Conservation (phyloP, 2,888 invertebrate species). For the Meteorus cinctellus region DNA sequence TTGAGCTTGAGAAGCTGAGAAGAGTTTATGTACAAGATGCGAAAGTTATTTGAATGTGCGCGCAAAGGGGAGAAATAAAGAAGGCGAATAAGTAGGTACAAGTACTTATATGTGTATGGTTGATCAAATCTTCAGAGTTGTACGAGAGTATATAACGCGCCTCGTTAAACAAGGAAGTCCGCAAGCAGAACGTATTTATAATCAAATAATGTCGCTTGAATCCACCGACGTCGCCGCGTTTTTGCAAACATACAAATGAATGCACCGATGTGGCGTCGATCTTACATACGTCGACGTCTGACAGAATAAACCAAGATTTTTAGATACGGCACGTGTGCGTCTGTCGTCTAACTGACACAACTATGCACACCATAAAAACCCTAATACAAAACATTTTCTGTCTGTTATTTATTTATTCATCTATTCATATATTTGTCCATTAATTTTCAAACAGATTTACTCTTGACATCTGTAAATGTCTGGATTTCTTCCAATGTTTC, state of each 20-base stretch:
- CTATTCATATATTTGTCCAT: background rate
- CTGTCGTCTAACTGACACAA: conserved; percentile 11
- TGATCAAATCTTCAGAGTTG: conserved; percentile 46
- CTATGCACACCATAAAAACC: conserved; percentile 17
- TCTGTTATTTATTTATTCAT: background rate
- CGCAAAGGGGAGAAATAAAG: conserved; percentile 35
- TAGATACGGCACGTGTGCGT: conserved; percentile 20
- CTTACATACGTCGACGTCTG: conserved; percentile 11
- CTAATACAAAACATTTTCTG: background rate
- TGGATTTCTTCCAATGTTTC: background rate
- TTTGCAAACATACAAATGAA: conserved; percentile 32
- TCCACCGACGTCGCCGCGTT: conserved; percentile 45
- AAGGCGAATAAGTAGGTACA: conserved; percentile 6
- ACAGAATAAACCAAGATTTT: conserved; percentile 23
- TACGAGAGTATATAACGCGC: background rate
- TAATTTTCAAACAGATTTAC: too few relatives aligned
- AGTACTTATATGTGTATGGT: conserved; percentile 38
- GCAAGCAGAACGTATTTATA: conserved; percentile 37
- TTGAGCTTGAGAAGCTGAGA: conserved; percentile 48
- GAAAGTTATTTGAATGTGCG: conserved; percentile 42
- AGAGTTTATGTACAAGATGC: conserved; percentile 33
- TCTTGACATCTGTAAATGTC: background rate
- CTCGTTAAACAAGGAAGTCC: background rate
- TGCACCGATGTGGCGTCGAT: background rate
- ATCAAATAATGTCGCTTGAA: conserved; percentile 48